These are phyloP conservation scores for Eurytoma californica DNA, from an alignment of 2,888 invertebrate species.

Conservation along the genomic window DNA sequence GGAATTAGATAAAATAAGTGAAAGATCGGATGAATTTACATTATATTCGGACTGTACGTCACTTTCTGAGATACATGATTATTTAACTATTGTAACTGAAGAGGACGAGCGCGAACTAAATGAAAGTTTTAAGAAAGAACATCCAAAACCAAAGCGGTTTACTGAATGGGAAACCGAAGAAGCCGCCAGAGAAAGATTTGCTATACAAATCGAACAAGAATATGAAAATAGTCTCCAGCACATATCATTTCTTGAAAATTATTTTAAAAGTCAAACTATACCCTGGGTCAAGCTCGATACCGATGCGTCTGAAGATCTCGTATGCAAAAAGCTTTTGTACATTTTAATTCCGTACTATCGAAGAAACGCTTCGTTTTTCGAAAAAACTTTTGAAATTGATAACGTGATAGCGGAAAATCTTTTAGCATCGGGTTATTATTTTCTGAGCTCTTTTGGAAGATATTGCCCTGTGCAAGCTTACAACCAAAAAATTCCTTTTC, in stretches of 20 bases:
- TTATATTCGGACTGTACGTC: not conserved
- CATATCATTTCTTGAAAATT: conserved; percentile 60
- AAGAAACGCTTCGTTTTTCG: conserved; percentile 77
- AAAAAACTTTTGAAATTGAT: conserved; percentile 77
- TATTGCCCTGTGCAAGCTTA: conserved; percentile 81
- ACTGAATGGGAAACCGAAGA: conserved; percentile 41
- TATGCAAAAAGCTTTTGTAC: conserved; percentile 65
- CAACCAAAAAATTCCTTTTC: conserved; percentile 76
- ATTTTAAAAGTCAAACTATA: conserved; percentile 67
- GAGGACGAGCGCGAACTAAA: conserved; percentile 67
- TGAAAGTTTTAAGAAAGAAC: conserved; percentile 66
- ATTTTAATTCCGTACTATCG: conserved; percentile 72
- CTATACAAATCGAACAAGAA: conserved; percentile 74
- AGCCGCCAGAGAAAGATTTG: conserved; percentile 72
- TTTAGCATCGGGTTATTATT: conserved; percentile 78
- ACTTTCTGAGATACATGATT: not conserved
- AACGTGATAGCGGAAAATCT: conserved; percentile 78
- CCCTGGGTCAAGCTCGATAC: conserved; percentile 75
- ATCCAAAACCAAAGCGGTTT: conserved; percentile 69
- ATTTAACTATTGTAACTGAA: not conserved
- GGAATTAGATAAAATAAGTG: not conserved
- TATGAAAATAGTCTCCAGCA: conserved; percentile 76
- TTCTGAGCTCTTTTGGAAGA: conserved; percentile 80
- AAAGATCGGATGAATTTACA: not conserved
- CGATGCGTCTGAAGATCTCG: conserved; percentile 68